Conservation (phyloP, 2,797 vertebrate species). For the Cryptoblepharus egeriae region DNA sequence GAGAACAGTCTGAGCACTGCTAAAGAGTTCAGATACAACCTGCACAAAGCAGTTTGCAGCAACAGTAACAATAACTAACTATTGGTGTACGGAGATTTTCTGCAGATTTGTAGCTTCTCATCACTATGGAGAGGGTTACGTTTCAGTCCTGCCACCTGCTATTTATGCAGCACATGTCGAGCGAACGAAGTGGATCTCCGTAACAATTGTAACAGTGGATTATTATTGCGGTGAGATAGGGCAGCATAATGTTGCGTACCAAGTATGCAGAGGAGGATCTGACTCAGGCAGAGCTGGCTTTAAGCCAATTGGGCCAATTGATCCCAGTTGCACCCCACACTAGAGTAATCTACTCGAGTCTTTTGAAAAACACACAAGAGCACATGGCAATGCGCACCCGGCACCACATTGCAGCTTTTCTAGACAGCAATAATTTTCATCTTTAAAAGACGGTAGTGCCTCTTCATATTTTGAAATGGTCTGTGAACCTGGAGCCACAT, state of each 20-base stretch:
- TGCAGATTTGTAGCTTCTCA: background rate
- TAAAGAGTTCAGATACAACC: background rate
- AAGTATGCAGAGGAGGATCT: background rate
- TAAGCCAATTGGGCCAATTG: too few relatives aligned
- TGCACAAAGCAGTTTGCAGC: background rate
- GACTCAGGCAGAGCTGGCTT: too few relatives aligned
- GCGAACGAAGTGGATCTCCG: background rate
- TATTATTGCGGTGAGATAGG: background rate
- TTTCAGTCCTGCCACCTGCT: background rate
- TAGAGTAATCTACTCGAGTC: too few relatives aligned
- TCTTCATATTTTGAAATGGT: too few relatives aligned
- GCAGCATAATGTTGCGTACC: background rate
- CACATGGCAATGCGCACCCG: too few relatives aligned
- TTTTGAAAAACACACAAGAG: too few relatives aligned
- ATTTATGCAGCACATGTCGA: background rate
- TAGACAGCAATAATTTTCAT: too few relatives aligned
- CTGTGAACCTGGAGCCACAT: too few relatives aligned
- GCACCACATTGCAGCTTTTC: too few relatives aligned
- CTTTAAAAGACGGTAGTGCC: too few relatives aligned
- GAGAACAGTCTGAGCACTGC: background rate
- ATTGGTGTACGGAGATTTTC: background rate
- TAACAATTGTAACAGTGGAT: background rate
- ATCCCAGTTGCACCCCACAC: too few relatives aligned
- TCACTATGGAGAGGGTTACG: background rate
- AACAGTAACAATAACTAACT: background rate